Percentiles rank a stretch among this genome's conserved stretches.
These are phyloP conservation scores for Papilio dardanus DNA, from an alignment of 1,140 invertebrate species.

Conservation along the genomic window DNA sequence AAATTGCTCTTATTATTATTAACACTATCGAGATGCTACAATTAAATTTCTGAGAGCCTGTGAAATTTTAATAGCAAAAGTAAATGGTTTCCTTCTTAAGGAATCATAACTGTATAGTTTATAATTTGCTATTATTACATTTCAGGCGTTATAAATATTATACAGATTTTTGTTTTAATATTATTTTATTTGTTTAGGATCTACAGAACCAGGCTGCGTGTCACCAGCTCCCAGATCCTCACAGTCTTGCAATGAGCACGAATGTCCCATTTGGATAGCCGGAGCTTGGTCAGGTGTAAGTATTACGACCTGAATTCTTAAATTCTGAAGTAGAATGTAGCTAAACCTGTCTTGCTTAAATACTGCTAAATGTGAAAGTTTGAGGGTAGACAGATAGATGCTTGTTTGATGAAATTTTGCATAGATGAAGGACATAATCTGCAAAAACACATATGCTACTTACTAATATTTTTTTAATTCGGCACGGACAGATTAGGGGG, in stretches of 20 bases:
- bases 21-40: background rate
- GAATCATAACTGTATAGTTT: background rate
- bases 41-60: background rate
- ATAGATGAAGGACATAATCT: too few species aligned
- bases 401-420: too few species aligned
- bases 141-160: background rate
- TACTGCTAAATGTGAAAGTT: too few species aligned
- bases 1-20: background rate
- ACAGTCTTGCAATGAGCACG: slow-evolving; percentile 91
- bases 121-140: background rate
- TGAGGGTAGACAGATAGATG: too few species aligned
- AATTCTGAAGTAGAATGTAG: background rate
- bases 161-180: background rate
- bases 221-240: slow-evolving; percentile 89
- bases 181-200: slow-evolving; percentile 47
- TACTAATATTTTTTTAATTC: too few species aligned
- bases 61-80: background rate
- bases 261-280: slow-evolving; percentile 93
- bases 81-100: background rate
- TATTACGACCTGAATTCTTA: slow-evolving; percentile 21
- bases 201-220: slow-evolving; percentile 85
- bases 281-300: slow-evolving; percentile 94
- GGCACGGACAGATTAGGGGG: too few species aligned
- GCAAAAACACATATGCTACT: too few species aligned
- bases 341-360: too few species aligned